Conservation (phyloP, 2,797 vertebrate genomes). For the Poecilia wingei region DNA sequence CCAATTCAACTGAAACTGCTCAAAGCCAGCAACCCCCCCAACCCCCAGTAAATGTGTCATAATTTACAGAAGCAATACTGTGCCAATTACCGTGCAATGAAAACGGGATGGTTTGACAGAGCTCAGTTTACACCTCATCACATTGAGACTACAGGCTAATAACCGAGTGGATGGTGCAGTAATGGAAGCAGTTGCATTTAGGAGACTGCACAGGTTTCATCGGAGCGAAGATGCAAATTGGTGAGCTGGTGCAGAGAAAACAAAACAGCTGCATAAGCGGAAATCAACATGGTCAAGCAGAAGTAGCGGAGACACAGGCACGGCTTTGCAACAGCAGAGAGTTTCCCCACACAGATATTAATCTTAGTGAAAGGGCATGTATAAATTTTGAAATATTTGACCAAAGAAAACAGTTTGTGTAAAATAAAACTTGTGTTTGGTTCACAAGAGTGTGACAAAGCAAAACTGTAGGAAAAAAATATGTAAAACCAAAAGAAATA, state of each 20-base stretch:
- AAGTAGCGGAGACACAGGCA: not conserved
- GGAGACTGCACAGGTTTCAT: not conserved
- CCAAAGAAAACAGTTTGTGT: not conserved
- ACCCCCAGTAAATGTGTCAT: slow-evolving; percentile 1
- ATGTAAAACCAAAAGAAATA: not conserved
- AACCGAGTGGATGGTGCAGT: not conserved
- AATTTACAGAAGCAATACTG: not conserved
- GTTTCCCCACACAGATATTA: not conserved
- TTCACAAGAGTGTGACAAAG: not conserved
- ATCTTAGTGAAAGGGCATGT: not conserved
- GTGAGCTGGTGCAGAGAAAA: slow-evolving; percentile 1
- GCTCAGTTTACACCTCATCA: not conserved
- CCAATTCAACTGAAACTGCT: not conserved
- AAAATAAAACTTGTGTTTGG: not conserved
- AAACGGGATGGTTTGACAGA: not conserved
- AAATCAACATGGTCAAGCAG: not conserved
- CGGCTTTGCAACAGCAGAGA: not conserved
- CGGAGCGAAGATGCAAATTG: not conserved
- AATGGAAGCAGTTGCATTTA: not conserved
- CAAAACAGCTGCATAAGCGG: not conserved
- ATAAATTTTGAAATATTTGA: not conserved
- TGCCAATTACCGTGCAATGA: not conserved
- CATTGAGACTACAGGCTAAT: not conserved
- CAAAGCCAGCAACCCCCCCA: not conserved
- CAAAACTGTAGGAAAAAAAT: not conserved